phyloP scores from a whole-genome alignment of 2,888 invertebrate genomes.

The Calephelis perditalis region DNA sequence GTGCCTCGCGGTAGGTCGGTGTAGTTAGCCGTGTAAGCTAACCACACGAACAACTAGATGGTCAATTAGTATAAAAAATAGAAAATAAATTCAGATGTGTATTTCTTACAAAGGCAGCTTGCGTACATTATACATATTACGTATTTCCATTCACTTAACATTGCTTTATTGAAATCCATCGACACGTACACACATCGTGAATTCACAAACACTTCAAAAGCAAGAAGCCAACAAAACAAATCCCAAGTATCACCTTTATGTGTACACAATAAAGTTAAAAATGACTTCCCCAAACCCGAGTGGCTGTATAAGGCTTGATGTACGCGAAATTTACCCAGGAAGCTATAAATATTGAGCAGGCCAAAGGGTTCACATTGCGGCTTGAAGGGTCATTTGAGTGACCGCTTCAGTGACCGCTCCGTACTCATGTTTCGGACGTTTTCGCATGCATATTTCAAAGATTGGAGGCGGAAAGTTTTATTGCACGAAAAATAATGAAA shows the following conservation, averaged over 20 bases:
- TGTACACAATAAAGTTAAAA: not conserved
- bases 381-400: conserved; percentile 50
- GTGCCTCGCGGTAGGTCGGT: too few species aligned
- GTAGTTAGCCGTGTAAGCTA: too few species aligned
- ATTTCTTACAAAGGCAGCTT: too few species aligned
- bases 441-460: conserved; percentile 47
- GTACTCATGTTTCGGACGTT: conserved; percentile 33
- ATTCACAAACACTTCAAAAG: conserved; percentile 34
- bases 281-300: conserved; percentile 1
- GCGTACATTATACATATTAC: not conserved
- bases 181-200: conserved; percentile 33
- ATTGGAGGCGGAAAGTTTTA: conserved; percentile 8
- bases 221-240: conserved; percentile 25
- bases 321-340: conserved; percentile 47
- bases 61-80: too few species aligned
- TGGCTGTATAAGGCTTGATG: conserved; percentile 21
- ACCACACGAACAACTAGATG: too few species aligned
- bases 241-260: conserved; percentile 1
- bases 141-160: conserved; percentile 19
- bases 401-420: conserved; percentile 39
- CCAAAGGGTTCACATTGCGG: conserved; percentile 44
- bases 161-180: conserved; percentile 40
- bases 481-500: conserved; percentile 9
- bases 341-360: conserved; percentile 56
- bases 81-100: too few species aligned